Base-by-base conservation (phyloP, 2,797 vertebrate genomes). In the Buceros bicornis region DNA sequence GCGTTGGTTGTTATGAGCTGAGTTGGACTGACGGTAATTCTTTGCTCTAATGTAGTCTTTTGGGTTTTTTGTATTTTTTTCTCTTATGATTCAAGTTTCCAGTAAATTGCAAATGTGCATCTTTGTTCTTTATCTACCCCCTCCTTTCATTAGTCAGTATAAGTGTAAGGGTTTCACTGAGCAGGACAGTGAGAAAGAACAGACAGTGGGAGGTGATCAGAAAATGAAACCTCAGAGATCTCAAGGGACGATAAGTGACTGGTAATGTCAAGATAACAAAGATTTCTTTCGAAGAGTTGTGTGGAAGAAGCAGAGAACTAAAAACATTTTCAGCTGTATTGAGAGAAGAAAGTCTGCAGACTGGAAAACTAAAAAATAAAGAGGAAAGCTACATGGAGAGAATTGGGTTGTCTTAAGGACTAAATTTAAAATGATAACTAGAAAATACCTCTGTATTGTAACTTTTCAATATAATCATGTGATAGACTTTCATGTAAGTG, bases 231-330 rank as follows among this genome's bases (percentile, higher is more conserved):
- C 56, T 60, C 48, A 54, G 81, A 57, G 33, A 26, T 93, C 93
- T 83, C 65, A 37, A 29, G 77, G 60, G 90, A 78, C 87, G 64
- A 69, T 93, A 91, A 95, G 80, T 87, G 76, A 71, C 72, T 96
- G 70, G 62, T 90, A 78, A 82, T 50, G 64, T 82, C 22, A 82
- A 72, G 61, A 62, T 93, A 94, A 93, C 69, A 91, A 96, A 21
- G 24, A 88, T 90, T 76, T 91, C 78, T 97, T 96, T 88, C 65
- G 94, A 93, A 94, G 80, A 93, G 31, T 88, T 93, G 14, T 51
- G 16, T 79, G 48, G 42, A 83, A 76, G 35, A 95, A 62, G 28
- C 6, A 6, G 54, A 65, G 66, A 61, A 28, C 15, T 79, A 67
- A 76, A 93, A 85, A 25, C 73, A 5, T 64, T 73, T 89, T 90